Percentiles rank a stretch among this genome's conserved stretches.
These are phyloP conservation scores for Anthoscopus minutus DNA, from an alignment of 2,113 vertebrate species.

Conservation along the genomic window DNA sequence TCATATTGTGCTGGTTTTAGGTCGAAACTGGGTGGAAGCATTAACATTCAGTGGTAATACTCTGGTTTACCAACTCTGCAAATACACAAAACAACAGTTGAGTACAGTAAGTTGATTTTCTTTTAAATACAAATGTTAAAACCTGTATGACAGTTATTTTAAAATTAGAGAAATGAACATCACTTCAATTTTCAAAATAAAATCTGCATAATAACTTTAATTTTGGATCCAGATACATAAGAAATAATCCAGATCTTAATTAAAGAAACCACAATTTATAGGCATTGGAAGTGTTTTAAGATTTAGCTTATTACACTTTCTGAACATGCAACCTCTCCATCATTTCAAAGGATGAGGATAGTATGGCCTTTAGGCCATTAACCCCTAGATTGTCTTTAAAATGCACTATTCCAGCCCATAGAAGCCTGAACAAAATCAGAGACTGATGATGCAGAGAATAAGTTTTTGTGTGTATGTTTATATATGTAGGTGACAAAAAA, in stretches of 20 bases:
- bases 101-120: neutral
- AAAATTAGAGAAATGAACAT: neutral
- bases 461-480: neutral
- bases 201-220: neutral
- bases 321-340: neutral
- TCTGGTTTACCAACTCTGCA: neutral
- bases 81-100: neutral
- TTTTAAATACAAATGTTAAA: neutral
- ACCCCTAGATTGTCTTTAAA: neutral
- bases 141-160: neutral
- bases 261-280: neutral
- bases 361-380: neutral
- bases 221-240: neutral
- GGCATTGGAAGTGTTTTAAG: neutral
- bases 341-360: neutral
- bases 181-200: neutral
- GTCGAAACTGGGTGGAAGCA: too few species aligned
- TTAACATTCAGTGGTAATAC: too few species aligned
- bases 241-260: neutral
- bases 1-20: neutral
- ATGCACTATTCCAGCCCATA: neutral
- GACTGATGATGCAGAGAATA: neutral
- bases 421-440: neutral
- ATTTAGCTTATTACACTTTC: neutral
- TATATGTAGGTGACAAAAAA: neutral